Evolutionary conservation across 2,888 invertebrate species (phyloP).

Genomic region (Pandemis corylana): DNA sequence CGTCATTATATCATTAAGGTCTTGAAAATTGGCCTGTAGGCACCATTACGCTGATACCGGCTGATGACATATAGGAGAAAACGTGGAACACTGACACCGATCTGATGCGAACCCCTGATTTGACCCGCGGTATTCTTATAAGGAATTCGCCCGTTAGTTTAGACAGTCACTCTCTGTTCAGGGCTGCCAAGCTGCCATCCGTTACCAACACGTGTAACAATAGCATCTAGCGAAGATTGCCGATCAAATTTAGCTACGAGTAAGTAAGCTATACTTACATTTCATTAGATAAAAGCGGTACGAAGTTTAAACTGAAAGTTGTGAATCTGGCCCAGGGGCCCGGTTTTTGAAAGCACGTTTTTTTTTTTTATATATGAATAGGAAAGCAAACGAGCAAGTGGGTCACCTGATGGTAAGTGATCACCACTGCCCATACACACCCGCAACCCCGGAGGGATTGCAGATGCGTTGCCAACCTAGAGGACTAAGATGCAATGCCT

Average conservation of each 20-base stretch:
- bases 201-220: neutral
- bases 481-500: too few species aligned
- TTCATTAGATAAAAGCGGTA: too few species aligned
- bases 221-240: neutral
- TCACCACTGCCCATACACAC: too few species aligned
- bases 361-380: too few species aligned
- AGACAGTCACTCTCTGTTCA: conserved; percentile 65
- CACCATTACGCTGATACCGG: conserved; percentile 49
- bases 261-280: too few species aligned
- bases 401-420: too few species aligned
- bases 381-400: too few species aligned
- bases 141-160: conserved; percentile 78
- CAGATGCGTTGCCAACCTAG: too few species aligned
- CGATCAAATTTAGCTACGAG: neutral
- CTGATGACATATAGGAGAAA: conserved; percentile 76
- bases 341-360: too few species aligned
- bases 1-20: conserved; percentile 55
- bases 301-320: too few species aligned
- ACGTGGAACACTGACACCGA: conserved; percentile 79
- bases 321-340: too few species aligned
- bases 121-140: conserved; percentile 79
- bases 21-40: conserved; percentile 50
- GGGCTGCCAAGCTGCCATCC: conserved; percentile 55
- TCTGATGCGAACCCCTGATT: conserved; percentile 75
- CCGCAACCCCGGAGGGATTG: too few species aligned